Evolutionary conservation across 1,140 invertebrate species (phyloP), one percentile per base, ranked within the genome.

Genomic region (Aphidius gifuensis): DNA sequence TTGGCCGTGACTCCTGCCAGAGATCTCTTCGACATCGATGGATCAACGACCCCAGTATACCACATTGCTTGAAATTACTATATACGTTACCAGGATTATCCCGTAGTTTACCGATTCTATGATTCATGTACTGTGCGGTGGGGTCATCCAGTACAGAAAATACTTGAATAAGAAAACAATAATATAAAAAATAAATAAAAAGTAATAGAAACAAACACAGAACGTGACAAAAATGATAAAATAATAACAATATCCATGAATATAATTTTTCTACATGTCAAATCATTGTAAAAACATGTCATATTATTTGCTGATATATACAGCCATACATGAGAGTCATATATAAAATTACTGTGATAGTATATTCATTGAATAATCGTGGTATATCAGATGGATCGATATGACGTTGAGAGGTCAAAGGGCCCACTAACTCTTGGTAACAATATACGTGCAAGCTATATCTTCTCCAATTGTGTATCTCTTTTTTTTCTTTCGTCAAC

Each of bases 1-100:
- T 16, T 16, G 16, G 16, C 16, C 16, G 16, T 16, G 16, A 16
- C 16, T 16, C 16, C 16, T 16, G 47, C 60, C 62, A 71, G 69
- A 69, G 68, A 71, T 71, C 69, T 69, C 68, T 53, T 9, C 21
- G 16, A 65, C 67, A 73, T 63, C 68, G 69, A 69, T 70, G 68
- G 73, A 74, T 76, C 72, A 74, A 74, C 66, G 71, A 75, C 73
- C 74, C 72, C 70, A 60, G 62, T 21, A 53, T 53, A 44, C 32
- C 45, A 16, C 16, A 47, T 58, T 44, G 56, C 23, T 32, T 32
- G 23, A 45, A 23, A 64, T 61, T 61, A 58, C 58, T 65, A 39
- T 9, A 5, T 2, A 58, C 42, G 2, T 39, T 62, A 54, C 47
- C 32, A n/a, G 51, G 57, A 62, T 63, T 53, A 63, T 63, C 61